Conservation (phyloP, 2,113 vertebrate genomes). For the Morone chrysops region DNA sequence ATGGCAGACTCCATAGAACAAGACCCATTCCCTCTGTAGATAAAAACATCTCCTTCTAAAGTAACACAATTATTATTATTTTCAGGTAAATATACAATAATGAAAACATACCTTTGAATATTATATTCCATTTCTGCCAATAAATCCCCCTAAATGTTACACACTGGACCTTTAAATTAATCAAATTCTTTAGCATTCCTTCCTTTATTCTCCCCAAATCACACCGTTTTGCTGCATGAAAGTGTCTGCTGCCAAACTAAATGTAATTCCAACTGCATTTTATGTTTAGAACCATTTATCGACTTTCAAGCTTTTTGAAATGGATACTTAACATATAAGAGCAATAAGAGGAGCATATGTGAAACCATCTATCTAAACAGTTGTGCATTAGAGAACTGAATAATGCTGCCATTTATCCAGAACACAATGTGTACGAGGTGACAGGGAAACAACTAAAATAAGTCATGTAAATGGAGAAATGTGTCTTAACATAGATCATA, state of each 20-base stretch:
- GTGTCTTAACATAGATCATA: constrained; percentile 34
- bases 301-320: background rate
- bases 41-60: too few relatives aligned
- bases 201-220: background rate
- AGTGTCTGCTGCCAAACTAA: background rate
- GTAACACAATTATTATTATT: too few relatives aligned
- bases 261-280: background rate
- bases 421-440: constrained; percentile 28
- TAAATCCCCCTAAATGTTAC: too few relatives aligned
- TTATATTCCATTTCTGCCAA: too few relatives aligned
- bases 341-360: constrained; percentile 1
- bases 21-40: too few relatives aligned
- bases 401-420: constrained; percentile 47
- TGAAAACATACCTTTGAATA: too few relatives aligned
- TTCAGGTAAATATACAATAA: too few relatives aligned
- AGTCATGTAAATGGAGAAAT: constrained; percentile 48
- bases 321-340: constrained; percentile 13
- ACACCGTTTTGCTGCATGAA: background rate
- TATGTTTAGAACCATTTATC: background rate
- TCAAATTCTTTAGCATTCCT: background rate
- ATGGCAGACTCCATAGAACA: too few relatives aligned
- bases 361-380: constrained; percentile 33
- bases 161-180: too few relatives aligned
- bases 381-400: constrained; percentile 25
- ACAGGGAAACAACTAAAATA: constrained; percentile 41